Conservation (phyloP, 2,113 vertebrate genomes). For the Saguinus imperator region DNA sequence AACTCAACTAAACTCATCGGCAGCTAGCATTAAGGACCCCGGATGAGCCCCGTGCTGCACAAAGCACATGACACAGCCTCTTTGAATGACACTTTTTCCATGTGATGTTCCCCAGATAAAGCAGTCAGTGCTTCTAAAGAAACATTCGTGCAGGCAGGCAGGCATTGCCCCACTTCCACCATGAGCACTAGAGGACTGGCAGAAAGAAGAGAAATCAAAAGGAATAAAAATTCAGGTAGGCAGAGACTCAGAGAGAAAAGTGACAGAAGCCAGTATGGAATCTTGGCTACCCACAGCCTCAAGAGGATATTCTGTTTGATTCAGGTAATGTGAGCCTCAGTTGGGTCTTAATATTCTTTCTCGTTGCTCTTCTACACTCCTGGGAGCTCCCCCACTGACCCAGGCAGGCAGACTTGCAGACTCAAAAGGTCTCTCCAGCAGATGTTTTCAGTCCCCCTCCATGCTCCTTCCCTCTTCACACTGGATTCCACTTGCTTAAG, state of each 20-base stretch:
- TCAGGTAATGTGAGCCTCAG: not conserved
- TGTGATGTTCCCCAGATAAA: not conserved
- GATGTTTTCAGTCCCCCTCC: not conserved
- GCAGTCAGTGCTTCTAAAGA: not conserved
- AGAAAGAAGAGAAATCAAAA: not conserved
- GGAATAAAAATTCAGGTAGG: not conserved
- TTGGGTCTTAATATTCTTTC: not conserved
- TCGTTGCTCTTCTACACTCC: not conserved
- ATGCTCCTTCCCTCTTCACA: accelerated
- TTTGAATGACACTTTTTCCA: not conserved
- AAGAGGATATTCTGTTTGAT: not conserved
- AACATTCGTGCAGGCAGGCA: not conserved
- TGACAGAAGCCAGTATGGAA: too few species aligned
- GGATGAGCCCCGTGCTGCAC: not conserved
- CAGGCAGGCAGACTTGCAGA: not conserved
- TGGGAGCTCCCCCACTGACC: not conserved
- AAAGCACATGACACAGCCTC: not conserved
- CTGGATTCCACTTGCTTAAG: not conserved
- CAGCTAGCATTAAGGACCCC: not conserved
- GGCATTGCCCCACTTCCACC: accelerated
- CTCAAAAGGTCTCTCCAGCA: not conserved
- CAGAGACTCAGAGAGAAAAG: not conserved
- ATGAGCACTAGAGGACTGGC: not conserved
- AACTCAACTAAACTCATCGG: not conserved
- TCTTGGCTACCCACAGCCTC: too few species aligned